Evolutionary conservation across 2,113 vertebrate genomes (phyloP).

Genomic region (Pterophyllum scalare): DNA sequence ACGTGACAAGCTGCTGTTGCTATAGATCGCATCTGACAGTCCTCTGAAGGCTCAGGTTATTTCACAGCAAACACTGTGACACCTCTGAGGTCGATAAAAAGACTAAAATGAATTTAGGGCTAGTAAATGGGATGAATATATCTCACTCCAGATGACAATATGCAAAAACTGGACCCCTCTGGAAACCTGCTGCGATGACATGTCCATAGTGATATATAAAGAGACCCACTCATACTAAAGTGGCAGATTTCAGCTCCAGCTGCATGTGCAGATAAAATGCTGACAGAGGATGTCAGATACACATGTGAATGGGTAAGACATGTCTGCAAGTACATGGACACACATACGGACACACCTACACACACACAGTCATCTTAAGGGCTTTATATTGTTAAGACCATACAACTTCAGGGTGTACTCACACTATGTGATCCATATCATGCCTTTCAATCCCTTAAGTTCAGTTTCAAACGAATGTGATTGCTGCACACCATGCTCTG

Average conservation of each 20-base stretch:
- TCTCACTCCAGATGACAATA: conserved; percentile 43
- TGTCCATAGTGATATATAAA: neutral
- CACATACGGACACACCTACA: neutral
- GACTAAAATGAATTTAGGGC: conserved; percentile 14
- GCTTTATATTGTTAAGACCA: neutral
- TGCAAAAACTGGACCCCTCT: conserved; percentile 37
- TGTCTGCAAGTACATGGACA: neutral
- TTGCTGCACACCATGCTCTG: neutral
- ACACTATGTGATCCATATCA: neutral
- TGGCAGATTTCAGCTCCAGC: conserved; percentile 31
- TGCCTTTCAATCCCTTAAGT: neutral
- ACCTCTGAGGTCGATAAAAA: neutral
- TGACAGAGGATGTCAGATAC: conserved; percentile 41
- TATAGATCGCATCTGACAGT: conserved; percentile 35
- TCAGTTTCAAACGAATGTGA: neutral
- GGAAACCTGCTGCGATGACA: conserved; percentile 51
- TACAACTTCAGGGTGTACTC: neutral
- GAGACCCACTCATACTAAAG: conserved; percentile 1
- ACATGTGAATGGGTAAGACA: conserved; percentile 17
- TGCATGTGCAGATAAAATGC: conserved; percentile 16
- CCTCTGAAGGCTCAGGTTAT: conserved; percentile 34
- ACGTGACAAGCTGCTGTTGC: neutral
- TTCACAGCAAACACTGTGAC: conserved; percentile 31
- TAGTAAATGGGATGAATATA: neutral
- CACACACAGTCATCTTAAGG: neutral